Conservation (phyloP, 2,888 invertebrate genomes). For the Strigamia maritima region DNA sequence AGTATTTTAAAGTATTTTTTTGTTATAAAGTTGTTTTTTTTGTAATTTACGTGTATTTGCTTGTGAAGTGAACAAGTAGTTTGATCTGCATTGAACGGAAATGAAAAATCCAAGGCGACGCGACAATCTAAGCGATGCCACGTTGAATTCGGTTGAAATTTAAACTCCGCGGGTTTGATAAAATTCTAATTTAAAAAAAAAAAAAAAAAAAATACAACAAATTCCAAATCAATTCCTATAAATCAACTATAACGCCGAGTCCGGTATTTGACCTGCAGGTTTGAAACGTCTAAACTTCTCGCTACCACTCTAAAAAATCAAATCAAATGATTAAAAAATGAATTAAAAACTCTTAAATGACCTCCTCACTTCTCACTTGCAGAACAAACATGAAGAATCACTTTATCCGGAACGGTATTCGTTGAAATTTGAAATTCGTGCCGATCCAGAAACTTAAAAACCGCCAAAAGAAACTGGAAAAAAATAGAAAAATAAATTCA, state of each 20-base stretch:
- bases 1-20: not conserved
- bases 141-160: conserved; percentile 66
- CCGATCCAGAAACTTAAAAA: conserved; percentile 1
- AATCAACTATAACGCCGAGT: not conserved
- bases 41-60: conserved; percentile 62
- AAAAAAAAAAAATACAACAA: not conserved
- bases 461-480: not conserved
- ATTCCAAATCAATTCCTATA: not conserved
- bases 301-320: conserved; percentile 16
- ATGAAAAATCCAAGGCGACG: conserved; percentile 71
- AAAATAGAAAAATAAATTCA: not conserved
- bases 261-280: not conserved
- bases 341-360: too few species aligned
- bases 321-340: too few species aligned
- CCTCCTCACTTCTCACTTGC: not conserved
- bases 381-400: conserved; percentile 18
- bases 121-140: conserved; percentile 75
- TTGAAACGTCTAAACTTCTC: conserved; percentile 13
- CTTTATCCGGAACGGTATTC: not conserved
- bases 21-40: not conserved
- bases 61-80: conserved; percentile 62
- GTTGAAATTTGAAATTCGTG: not conserved
- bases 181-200: conserved; percentile 48
- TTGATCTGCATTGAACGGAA: conserved; percentile 65
- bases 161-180: conserved; percentile 71